A percentile compares a stretch with the other conserved stretches of the same genome.
These are phyloP conservation scores for Grantiella picta DNA, from an alignment of 2,113 vertebrate genomes.

Conservation along the genomic window DNA sequence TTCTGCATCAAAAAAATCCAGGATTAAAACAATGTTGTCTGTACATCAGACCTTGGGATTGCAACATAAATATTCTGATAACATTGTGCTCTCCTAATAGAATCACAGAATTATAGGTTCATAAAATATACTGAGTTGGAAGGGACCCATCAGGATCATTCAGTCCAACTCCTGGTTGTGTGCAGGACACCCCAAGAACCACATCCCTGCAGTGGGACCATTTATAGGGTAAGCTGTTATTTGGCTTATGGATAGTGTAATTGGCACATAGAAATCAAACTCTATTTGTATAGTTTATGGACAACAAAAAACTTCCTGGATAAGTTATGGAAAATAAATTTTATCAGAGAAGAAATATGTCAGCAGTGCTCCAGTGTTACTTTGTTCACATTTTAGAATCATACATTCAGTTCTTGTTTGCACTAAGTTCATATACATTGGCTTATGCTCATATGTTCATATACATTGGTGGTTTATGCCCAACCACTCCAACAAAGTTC, in stretches of 20 bases:
- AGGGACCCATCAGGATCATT: not conserved
- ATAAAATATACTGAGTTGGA: not conserved
- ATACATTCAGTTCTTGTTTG: not conserved
- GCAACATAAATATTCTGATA: not conserved
- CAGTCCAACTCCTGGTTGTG: no score
- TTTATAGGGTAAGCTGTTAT: not conserved
- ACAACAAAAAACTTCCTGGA: not conserved
- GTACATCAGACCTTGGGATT: not conserved
- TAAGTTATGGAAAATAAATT: not conserved
- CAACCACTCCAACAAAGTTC: not conserved
- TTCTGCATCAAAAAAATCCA: not conserved
- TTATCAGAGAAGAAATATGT: not conserved
- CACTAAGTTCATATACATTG: not conserved
- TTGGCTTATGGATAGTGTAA: not conserved
- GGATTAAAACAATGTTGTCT: not conserved
- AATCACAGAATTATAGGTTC: not conserved
- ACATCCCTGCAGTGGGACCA: not conserved
- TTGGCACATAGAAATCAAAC: not conserved
- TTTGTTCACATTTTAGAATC: not conserved
- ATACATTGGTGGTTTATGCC: not conserved
- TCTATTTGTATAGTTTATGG: not conserved
- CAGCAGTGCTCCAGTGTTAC: not conserved
- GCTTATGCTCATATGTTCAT: no score
- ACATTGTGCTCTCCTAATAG: not conserved
- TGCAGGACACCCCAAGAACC: not conserved